A percentile compares a stretch with the other conserved stretches of the same genome.
phyloP scores from a whole-genome alignment of 2,797 vertebrate genomes.

The Bovichtus diacanthus region DNA sequence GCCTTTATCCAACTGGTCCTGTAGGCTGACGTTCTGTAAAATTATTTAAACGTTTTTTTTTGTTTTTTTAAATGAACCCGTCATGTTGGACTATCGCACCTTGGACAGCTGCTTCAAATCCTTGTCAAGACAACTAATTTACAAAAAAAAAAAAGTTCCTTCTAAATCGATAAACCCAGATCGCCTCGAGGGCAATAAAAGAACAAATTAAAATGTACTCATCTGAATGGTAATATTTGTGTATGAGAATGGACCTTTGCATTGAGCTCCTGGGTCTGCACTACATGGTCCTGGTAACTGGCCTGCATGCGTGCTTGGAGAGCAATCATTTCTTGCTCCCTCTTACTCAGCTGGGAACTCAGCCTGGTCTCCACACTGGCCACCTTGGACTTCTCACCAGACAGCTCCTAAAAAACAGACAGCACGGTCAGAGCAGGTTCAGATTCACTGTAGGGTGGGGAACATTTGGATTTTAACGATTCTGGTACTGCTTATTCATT shows the following conservation, averaged over 20 bases:
- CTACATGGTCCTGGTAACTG: slow-evolving; percentile 92
- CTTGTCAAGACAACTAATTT: neutral
- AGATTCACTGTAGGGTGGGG: neutral
- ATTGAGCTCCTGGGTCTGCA: slow-evolving; percentile 91
- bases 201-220: neutral
- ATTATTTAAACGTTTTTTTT: neutral
- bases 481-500: too few species aligned
- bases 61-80: neutral
- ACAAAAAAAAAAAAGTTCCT: neutral
- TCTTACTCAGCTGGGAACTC: slow-evolving; percentile 90
- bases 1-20: slow-evolving; percentile 96
- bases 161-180: neutral
- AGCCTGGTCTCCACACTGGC: slow-evolving; percentile 86
- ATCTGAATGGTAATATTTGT: slow-evolving; percentile 2
- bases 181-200: neutral
- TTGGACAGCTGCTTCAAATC: neutral
- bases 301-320: slow-evolving; percentile 95
- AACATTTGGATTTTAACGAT: too few species aligned
- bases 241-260: slow-evolving; percentile 86
- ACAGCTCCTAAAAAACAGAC: slow-evolving; percentile 86
- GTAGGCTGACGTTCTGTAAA: slow-evolving; percentile 87
- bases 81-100: neutral
- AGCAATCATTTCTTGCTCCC: slow-evolving; percentile 90
- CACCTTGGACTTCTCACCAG: slow-evolving; percentile 89
- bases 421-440: neutral